Conservation (phyloP, 1,140 invertebrate genomes). For the Euborellia annulipes region DNA sequence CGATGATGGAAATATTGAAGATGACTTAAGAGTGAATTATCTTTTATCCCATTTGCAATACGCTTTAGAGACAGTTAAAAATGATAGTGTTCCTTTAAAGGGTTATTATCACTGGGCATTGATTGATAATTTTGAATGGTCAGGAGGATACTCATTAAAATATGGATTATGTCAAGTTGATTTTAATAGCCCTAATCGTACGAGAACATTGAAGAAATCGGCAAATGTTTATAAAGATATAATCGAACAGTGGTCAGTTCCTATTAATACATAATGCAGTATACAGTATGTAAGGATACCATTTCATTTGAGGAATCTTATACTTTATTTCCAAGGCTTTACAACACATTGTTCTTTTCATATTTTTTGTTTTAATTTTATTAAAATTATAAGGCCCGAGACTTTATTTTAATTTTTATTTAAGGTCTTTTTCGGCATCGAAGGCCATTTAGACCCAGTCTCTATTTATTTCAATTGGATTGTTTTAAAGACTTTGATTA, state of each 20-base stretch:
- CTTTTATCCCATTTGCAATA: slow-evolving; percentile 39
- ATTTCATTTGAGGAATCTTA: background rate
- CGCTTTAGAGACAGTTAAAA: slow-evolving; percentile 29
- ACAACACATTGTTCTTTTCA: background rate
- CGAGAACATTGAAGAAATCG: too few species aligned
- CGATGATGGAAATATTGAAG: slow-evolving; percentile 28
- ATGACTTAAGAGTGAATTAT: slow-evolving; percentile 34
- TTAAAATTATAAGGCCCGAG: background rate
- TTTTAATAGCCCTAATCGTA: too few species aligned
- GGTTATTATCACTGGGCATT: slow-evolving; percentile 59
- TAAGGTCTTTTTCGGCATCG: too few species aligned
- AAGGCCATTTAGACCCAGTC: too few species aligned
- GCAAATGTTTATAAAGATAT: too few species aligned
- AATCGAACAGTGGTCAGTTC: too few species aligned
- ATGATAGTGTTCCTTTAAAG: slow-evolving; percentile 28
- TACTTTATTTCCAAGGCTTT: background rate
- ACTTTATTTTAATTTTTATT: too few species aligned
- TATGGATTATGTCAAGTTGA: slow-evolving; percentile 4
- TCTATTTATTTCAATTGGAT: too few species aligned
- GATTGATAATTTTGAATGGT: slow-evolving; percentile 66
- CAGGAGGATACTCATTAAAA: slow-evolving; percentile 40
- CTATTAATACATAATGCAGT: background rate
- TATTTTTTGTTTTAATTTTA: background rate
- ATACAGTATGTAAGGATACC: background rate
- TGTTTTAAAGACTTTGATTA: too few species aligned